phyloP scores from a whole-genome alignment of 2,113 vertebrate genomes.

The Lepidothrix coronata region DNA sequence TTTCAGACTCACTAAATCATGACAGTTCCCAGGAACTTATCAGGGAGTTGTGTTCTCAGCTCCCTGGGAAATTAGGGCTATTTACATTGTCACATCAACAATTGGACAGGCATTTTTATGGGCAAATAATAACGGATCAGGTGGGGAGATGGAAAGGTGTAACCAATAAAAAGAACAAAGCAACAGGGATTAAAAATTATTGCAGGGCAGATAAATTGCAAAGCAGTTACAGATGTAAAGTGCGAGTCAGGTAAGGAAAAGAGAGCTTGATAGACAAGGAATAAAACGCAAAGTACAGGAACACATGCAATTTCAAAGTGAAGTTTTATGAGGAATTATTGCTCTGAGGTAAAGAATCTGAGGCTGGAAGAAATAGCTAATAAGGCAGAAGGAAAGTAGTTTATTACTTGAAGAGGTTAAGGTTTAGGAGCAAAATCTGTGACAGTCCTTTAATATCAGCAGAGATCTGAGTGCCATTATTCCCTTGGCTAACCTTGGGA shows the following conservation, averaged over 20 bases:
- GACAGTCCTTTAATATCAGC: neutral
- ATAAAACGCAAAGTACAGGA: conserved; percentile 32
- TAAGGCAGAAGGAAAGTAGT: conserved; percentile 6
- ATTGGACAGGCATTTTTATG: neutral
- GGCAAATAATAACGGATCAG: neutral
- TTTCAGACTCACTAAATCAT: neutral
- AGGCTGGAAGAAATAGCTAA: conserved; percentile 14
- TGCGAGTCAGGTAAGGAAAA: neutral
- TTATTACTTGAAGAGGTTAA: conserved; percentile 53
- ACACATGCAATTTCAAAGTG: conserved; percentile 35
- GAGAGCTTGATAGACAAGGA: conserved; percentile 5
- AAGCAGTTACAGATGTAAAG: neutral
- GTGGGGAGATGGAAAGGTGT: neutral
- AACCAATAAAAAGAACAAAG: conserved; percentile 14
- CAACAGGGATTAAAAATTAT: neutral
- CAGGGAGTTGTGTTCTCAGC: neutral
- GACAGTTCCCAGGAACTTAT: neutral
- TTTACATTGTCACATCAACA: neutral
- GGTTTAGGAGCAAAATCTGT: conserved; percentile 3
- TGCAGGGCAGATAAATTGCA: neutral
- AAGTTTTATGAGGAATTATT: conserved; percentile 49
- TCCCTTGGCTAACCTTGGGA: neutral
- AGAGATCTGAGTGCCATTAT: neutral
- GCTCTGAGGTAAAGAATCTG: conserved; percentile 17
- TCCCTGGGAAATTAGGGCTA: neutral